Evolutionary conservation across 1,140 invertebrate genomes (phyloP), one percentile per base, ranked within the genome.

Genomic region (Holcopasites calliopsidis): DNA sequence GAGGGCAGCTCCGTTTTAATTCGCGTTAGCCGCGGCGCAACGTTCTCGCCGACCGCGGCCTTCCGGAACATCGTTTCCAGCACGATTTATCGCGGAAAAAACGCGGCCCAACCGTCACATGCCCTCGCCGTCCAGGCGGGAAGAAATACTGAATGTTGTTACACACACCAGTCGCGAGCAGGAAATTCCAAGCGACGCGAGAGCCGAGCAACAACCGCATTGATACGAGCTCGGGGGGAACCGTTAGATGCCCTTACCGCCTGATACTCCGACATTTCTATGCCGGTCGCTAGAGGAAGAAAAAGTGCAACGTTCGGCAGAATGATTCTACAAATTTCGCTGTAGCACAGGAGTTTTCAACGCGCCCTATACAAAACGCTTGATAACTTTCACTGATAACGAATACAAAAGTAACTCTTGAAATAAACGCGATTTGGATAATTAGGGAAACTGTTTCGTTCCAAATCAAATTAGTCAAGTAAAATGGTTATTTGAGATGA

Each of bases 1-100:
- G n/a, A n/a, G n/a, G n/a, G n/a, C 31, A 13, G n/a, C 40, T 31
- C 62, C 42, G 35, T 57, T 79, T 79, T 69, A 79, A 80, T 80
- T 80, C 64, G 58, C 66, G 61, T 79, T 62, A 62, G 21, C 47
- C n/a, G 54, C 54, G 54, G 33, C n/a, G 26, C 26, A 18, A 31
- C 21, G 18, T 49, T 49, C n/a, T 64, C 64, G 26, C 44, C 7
- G 23, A 23, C 42, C 7, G n/a, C n/a, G n/a, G n/a, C n/a, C n/a
- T n/a, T n/a, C n/a, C 5, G 33, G 11, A 26, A 11, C 28, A 33
- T 58, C 60, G 54, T 28, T 49, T 26, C 21, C 47, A 8, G 10
- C 18, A 31, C 61, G 47, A 71, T 81, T 81, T 42, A 57, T 77
- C 80, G 42, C 28, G 60, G 47, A 40, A 64, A 80, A 80, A 60